Evolutionary conservation across 1,140 invertebrate genomes (phyloP), one percentile per base, ranked within the genome.

Genomic region (Aphis craccivora): DNA sequence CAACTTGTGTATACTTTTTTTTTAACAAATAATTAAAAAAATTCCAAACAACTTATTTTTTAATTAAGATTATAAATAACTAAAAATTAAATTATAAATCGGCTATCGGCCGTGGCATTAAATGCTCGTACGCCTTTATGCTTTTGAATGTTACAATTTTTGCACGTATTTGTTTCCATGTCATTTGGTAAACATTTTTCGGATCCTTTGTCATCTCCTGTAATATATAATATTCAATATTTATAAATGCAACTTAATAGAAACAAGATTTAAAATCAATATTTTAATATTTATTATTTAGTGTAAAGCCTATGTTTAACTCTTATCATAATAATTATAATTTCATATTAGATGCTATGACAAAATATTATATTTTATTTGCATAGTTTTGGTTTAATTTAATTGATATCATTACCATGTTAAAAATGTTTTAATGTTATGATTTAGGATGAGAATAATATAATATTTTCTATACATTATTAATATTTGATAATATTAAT

Each of bases 111-210:
- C 95, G 22, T 96, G 95, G 94, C 93, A 94, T 92, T 76, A 94
- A 60, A 67, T 92, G 83, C 67, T 91, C 76, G 30, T 94, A 94
- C 25, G 87, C 20, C 43, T 94, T 91, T 37, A 96, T 95, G 67
- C 95, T 95, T 94, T 96, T 96, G 93, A 97, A 97, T 84, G 95
- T 95, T 93, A 96, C 96, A 84, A 97, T 96, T 95, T 98, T 98
- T 45, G 96, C 96, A 90, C 97, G 95, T 53, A 99, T 97, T 95
- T 99, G 98, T 95, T 97, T 97, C 96, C 97, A 98, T 37, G 98
- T 99, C 94, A 98, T 96, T 95, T 99, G 98, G 94, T 97, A 97
- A 94, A 98, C 96, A 95, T 99, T 99, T 94, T 97, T 97, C 89
- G 96, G 96, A 95, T 99, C 98, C 94, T 96, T 96, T 83, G 96